A percentile compares a stretch with the other conserved stretches of the same genome.
Conservation (phyloP, 2,113 vertebrate genomes). For the Gallinago media region DNA sequence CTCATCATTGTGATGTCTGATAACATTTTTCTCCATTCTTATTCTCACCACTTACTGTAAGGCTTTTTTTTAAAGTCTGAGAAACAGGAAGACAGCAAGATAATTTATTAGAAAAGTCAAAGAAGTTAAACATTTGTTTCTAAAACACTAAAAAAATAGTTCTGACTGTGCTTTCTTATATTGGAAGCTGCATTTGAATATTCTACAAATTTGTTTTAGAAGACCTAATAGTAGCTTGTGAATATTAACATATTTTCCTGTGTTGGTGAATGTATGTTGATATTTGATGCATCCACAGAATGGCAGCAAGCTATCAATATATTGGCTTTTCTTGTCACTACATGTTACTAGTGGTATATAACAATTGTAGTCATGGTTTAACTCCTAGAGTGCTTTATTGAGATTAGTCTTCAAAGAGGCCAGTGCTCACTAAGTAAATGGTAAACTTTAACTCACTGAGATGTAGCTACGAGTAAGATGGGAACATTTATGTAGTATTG, state of each 20-base stretch:
- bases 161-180: neutral
- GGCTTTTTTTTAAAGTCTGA: neutral
- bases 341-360: neutral
- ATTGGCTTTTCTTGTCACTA: neutral
- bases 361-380: neutral
- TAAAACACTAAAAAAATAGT: neutral
- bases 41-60: neutral
- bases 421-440: neutral
- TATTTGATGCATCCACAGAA: neutral
- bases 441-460: neutral
- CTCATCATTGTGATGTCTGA: neutral
- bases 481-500: neutral
- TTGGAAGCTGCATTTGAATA: neutral
- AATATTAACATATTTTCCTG: neutral
- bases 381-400: neutral
- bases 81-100: neutral
- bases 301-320: neutral
- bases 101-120: neutral
- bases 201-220: neutral
- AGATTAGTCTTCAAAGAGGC: neutral
- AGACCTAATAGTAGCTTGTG: neutral
- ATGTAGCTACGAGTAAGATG: neutral
- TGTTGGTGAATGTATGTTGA: neutral
- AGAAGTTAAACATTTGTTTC: neutral
- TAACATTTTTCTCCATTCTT: neutral